These are phyloP conservation scores for Hephaestus fuliginosus DNA, from an alignment of 2,797 vertebrate species.

Conservation along the genomic window DNA sequence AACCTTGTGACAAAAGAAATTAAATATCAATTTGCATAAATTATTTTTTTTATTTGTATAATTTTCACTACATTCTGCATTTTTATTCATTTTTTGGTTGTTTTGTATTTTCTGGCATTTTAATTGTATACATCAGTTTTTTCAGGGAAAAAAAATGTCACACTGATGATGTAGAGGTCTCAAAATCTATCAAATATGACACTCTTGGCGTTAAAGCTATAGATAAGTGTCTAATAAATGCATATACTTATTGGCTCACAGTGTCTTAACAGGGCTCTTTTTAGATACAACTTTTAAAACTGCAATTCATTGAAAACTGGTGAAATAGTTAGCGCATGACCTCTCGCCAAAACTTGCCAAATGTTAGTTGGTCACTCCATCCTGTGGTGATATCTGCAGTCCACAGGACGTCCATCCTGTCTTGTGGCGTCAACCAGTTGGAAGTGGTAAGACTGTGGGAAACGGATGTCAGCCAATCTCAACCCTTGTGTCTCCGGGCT, in stretches of 20 bases:
- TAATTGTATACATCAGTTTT: no score
- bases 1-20: no score
- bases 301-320: neutral
- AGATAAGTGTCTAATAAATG: neutral
- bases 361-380: neutral
- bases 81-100: no score
- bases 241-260: neutral
- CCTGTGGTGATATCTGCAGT: conserved; percentile 23
- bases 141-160: no score
- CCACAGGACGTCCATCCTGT: conserved; percentile 43
- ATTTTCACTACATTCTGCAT: no score
- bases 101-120: no score
- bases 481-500: conserved; percentile 66
- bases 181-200: no score
- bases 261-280: neutral
- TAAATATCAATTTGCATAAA: no score
- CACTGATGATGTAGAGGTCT: no score
- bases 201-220: neutral
- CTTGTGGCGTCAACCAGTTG: conserved; percentile 2
- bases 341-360: neutral
- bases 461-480: conserved; percentile 69
- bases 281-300: neutral
- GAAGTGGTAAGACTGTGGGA: conserved; percentile 60
- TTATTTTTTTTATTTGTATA: no score
- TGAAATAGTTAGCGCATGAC: neutral